These are phyloP conservation scores for Batillaria attramentaria DNA, from an alignment of 1,140 invertebrate genomes.

Conservation along the genomic window DNA sequence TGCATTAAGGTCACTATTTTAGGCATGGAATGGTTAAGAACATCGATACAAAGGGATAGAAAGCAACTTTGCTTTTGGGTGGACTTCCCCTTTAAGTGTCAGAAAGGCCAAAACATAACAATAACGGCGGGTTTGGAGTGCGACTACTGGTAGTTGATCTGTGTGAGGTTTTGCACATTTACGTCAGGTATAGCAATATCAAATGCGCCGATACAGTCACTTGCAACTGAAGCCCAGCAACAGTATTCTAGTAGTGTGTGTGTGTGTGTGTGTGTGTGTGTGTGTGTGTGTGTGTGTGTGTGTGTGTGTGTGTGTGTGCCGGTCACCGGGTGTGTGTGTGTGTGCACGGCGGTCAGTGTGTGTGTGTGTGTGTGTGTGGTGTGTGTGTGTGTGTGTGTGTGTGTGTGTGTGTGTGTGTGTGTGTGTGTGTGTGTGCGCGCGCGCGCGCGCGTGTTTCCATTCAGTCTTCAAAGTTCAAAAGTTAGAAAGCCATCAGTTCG, in stretches of 20 bases:
- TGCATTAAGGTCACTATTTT: no score
- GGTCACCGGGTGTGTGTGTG: neutral
- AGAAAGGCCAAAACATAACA: neutral
- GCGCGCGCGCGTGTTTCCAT: neutral
- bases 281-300: neutral
- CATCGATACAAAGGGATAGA: no score
- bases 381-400: neutral
- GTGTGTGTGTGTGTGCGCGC: conserved; percentile 9
- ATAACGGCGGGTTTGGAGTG: neutral
- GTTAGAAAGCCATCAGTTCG: neutral
- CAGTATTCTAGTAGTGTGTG: neutral
- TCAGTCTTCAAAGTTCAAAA: neutral
- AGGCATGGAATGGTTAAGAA: no score
- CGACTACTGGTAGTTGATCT: neutral
- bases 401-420: neutral
- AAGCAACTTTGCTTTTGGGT: no score
- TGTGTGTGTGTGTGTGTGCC: neutral
- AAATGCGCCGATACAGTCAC: neutral
- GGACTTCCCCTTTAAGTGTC: conserved; percentile 24
- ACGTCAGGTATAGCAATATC: neutral
- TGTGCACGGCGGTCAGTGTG: neutral
- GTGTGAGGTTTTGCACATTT: neutral
- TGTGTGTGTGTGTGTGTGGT: neutral
- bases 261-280: conserved; percentile 16
- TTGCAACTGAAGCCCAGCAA: neutral